phyloP scores from a whole-genome alignment of 2,113 vertebrate species.

The Leiothrix lutea region DNA sequence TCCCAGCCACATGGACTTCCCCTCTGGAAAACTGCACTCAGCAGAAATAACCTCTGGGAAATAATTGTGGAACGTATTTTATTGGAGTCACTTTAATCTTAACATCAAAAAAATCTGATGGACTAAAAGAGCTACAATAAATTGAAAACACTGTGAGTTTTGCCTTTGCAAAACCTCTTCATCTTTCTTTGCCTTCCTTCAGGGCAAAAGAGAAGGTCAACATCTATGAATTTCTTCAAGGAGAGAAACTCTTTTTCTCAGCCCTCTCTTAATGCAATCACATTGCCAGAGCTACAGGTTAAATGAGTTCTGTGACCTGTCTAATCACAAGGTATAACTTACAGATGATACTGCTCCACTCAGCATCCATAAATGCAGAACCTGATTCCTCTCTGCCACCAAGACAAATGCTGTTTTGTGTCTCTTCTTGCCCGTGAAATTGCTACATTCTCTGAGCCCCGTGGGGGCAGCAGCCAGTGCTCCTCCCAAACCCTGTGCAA shows the following conservation, averaged over 20 bases:
- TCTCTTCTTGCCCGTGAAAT: neutral
- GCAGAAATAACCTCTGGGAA: neutral
- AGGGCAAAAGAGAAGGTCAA: slow-evolving; percentile 24
- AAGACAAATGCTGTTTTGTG: neutral
- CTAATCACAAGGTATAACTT: neutral
- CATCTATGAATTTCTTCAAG: neutral
- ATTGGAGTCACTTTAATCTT: neutral
- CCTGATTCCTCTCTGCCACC: neutral
- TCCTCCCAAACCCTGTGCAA: fast-evolving
- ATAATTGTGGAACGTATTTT: neutral
- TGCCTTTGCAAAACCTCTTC: neutral
- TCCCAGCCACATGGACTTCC: neutral
- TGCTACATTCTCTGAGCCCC: neutral
- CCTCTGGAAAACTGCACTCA: neutral
- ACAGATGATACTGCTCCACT: neutral
- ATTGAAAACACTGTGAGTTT: neutral
- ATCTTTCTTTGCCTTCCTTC: neutral
- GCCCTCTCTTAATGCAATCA: neutral
- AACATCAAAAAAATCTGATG: neutral
- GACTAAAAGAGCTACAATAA: neutral
- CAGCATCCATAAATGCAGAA: neutral
- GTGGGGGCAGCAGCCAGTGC: fast-evolving
- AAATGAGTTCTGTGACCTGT: neutral
- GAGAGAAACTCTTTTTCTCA: neutral
- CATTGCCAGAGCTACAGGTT: neutral